Evolutionary conservation across 1,140 invertebrate species (phyloP).

Genomic region (Ganaspis sp.): DNA sequence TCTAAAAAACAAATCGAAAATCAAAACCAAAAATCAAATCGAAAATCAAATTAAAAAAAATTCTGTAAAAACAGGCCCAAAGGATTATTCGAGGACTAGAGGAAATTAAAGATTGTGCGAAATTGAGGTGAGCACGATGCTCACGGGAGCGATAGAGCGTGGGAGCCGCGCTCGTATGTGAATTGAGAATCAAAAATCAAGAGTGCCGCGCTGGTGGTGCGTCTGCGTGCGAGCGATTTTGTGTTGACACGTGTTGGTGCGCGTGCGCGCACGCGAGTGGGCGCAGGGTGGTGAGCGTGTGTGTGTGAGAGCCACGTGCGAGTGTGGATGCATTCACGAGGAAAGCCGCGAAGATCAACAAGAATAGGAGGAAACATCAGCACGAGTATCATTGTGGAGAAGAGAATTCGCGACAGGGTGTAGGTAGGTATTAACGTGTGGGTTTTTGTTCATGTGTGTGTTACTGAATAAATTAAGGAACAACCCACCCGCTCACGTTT

Average conservation of each 20-base stretch:
- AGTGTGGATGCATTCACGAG: slow-evolving; percentile 36
- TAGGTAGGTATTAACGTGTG: slow-evolving; percentile 17
- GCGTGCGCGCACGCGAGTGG: slow-evolving; percentile 50
- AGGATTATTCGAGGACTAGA: no score
- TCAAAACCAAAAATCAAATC: not conserved
- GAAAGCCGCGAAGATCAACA: slow-evolving; percentile 45
- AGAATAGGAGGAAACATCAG: slow-evolving; percentile 48
- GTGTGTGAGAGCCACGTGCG: slow-evolving; percentile 37
- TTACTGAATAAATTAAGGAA: slow-evolving; percentile 21
- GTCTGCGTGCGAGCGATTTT: slow-evolving; percentile 56
- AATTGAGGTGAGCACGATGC: slow-evolving; percentile 46
- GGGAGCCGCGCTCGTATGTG: slow-evolving; percentile 54
- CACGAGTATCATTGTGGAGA: slow-evolving; percentile 1
- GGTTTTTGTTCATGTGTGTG: not conserved
- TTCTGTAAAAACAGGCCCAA: no score
- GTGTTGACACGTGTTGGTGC: slow-evolving; percentile 49
- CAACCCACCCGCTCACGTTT: slow-evolving; percentile 25
- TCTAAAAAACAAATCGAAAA: slow-evolving; percentile 2
- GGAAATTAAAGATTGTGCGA: slow-evolving; percentile 43
- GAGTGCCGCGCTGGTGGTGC: slow-evolving; percentile 53
- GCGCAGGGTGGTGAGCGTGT: slow-evolving; percentile 37
- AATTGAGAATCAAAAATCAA: slow-evolving; percentile 36
- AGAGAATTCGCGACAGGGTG: slow-evolving; percentile 24
- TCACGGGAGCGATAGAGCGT: slow-evolving; percentile 51
- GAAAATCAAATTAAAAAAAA: no score